Base-by-base conservation (phyloP, 2,888 invertebrate genomes). In the Ophion costatus region DNA sequence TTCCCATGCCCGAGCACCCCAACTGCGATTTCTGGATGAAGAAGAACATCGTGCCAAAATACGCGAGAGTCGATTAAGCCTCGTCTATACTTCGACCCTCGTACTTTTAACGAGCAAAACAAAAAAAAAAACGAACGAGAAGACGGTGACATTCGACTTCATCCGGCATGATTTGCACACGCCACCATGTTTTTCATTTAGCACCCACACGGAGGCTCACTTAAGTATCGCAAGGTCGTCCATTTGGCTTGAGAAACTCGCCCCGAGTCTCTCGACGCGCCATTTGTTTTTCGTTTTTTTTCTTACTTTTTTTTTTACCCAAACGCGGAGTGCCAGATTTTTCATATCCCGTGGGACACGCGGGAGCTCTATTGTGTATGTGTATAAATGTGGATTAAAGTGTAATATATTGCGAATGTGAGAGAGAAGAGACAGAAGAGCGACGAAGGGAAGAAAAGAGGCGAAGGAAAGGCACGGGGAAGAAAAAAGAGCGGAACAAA, bases 21-120 rank as follows among this genome's bases (percentile, higher is more conserved):
- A 96, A 96, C 87, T 98, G 98, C 93, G 96, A 97, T 88, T 96
- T 96, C 91, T 97, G 98, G 96, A 96, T 96, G 88, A 95, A 94
- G 42, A 96, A 97, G 88, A 96, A 97, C 90, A 95, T 97, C 87
- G 97, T 97, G 81, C 96, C 97, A 77, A 94, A 95, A 84, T 97
- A 96, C 92, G 97, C 96, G 84, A 96, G 97, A 91, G 93, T 97
- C 87, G 97, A 97, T 94, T 97, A 96, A 83, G 6, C 45, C 24
- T 24, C n/a, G 66, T 22, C 56, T n/a, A 71, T 29, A 51, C 24
- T 77, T 67, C 45, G 14, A 17, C n/a, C 20, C 22, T 63, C 29
- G 38, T 51, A 17, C 51, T 11, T 51, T 51, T 14, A 59, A 73
- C 70, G 45, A 63, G 10, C 61, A 74, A 17, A 64, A 56, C 22